Conservation (phyloP, 2,797 vertebrate species). For the Sylvia borin region DNA sequence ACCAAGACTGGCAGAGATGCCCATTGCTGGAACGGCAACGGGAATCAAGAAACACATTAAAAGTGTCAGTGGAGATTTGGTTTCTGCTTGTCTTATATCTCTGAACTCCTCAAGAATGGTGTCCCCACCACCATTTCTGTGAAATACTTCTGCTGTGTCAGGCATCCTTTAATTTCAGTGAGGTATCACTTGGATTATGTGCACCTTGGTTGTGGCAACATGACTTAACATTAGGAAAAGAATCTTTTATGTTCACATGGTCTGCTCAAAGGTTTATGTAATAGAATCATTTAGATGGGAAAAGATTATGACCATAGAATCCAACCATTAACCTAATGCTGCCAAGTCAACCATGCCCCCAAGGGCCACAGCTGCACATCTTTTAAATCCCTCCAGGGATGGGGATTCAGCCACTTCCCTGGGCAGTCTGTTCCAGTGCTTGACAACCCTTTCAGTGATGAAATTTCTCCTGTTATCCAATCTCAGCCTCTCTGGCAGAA, state of each 20-base stretch:
- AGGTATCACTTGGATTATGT: neutral
- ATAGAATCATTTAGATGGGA: neutral
- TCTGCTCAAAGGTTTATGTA: neutral
- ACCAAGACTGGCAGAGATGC: neutral
- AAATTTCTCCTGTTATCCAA: neutral
- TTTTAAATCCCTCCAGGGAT: neutral
- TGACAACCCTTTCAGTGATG: neutral
- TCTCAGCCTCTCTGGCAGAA: neutral
- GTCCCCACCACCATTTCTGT: neutral
- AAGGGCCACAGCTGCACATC: rapidly evolving
- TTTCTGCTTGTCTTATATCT: neutral
- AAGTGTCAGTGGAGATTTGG: neutral
- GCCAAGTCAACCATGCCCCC: neutral
- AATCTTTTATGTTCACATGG: neutral
- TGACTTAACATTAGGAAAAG: neutral
- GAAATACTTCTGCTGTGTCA: neutral
- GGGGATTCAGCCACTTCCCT: neutral
- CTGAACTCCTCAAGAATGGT: neutral
- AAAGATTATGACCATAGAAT: neutral
- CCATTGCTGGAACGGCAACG: neutral
- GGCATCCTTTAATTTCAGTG: neutral
- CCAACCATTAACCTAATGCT: neutral
- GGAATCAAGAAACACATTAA: neutral
- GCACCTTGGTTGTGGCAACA: neutral
- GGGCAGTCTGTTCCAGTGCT: neutral